Base-by-base conservation (phyloP, 64 coral and sea anemone genomes). In the Astreopora myriophthalma region DNA sequence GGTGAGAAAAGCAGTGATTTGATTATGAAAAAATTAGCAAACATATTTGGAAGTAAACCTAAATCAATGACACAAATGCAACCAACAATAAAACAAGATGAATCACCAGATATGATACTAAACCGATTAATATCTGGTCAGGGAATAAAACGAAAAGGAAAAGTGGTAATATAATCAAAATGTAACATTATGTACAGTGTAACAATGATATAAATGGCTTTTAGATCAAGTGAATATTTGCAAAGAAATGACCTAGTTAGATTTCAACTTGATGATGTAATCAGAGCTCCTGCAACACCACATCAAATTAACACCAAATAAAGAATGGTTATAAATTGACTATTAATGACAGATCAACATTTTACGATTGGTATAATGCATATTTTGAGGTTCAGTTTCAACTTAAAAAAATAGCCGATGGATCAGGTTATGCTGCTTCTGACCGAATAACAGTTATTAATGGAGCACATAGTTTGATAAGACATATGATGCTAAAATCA, bases 331-430 rank as follows among this genome's bases (percentile, higher is more conserved):
- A 26, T 9, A 66, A 66, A 66, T 66, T 66, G 8, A 66, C 62
- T 6, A 27, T 66, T 26, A 27, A 66, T 26, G 24, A 66, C 22
- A 23, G 62, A 26, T 23, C 22, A 24, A 6, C 20, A 26, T 66
- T 66, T 23, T 66, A 6, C 6, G 23, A 28, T 66, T 66, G 62
- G 62, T 66, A 24, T 66, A 66, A 66, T 27, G 62, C 22, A 42
- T 72, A 42, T 39, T 74, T 74, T n/a, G 35, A 74, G n/a, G 7
- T 74, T 38, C 72, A 42, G 7, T 74, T 74, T 74, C 30, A 74
- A 40, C 5, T 74, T 6, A 13, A 74, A 23, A 39, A 42, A 42
- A 12, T n/a, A 23, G 72, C 72, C 40, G 34, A 74, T 42, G 72
- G 72, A 74, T 12, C 6, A 20, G 72, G 11, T 40, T 42, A 46